Conservation (phyloP, 2,888 invertebrate genomes). For the Cephus pygmeus region DNA sequence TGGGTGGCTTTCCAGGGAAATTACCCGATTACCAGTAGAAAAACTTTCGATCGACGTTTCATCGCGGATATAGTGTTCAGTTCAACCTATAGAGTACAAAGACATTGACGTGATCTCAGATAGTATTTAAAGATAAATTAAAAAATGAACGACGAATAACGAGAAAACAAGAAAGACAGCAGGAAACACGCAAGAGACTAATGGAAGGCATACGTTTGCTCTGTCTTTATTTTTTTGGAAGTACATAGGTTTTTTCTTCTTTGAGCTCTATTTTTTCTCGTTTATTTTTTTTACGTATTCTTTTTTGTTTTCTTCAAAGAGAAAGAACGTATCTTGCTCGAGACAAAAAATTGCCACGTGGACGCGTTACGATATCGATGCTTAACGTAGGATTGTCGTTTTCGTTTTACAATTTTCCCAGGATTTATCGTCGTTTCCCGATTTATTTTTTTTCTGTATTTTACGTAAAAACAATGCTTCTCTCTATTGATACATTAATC, state of each 20-base stretch:
- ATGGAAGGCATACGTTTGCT: background rate
- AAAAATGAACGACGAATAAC: background rate
- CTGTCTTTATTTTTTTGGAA: background rate
- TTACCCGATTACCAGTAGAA: background rate
- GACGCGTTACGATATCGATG: background rate
- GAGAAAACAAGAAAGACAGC: background rate
- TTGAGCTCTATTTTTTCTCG: background rate
- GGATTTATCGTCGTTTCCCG: background rate
- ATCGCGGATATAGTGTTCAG: slow-evolving; percentile 31
- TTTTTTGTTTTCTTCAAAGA: slow-evolving; percentile 14
- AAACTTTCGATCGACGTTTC: background rate
- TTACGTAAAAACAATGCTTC: background rate
- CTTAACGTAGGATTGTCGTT: background rate
- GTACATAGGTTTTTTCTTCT: background rate
- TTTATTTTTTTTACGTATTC: background rate
- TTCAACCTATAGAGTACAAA: slow-evolving; percentile 57
- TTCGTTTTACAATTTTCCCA: background rate
- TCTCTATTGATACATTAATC: background rate
- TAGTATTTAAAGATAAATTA: slow-evolving; percentile 25
- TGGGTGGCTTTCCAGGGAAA: background rate
- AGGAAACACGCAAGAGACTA: background rate
- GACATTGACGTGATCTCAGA: slow-evolving; percentile 54
- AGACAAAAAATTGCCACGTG: background rate
- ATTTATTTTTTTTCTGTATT: no score
- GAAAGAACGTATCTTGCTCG: background rate